A percentile compares a stretch with the other conserved stretches of the same genome.
Conservation (phyloP, 2,888 invertebrate species). For the Brenthis daphne region DNA sequence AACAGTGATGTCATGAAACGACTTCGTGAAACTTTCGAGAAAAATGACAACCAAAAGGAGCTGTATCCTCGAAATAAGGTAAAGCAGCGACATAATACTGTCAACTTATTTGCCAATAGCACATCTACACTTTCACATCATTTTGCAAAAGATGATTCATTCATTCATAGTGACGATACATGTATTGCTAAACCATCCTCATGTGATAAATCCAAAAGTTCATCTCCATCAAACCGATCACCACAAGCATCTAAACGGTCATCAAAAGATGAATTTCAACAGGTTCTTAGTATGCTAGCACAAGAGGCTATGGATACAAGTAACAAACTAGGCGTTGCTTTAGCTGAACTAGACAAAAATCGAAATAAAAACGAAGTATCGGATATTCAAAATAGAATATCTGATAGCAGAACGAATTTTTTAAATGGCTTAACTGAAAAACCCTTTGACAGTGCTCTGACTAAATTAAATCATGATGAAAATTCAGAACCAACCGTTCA, state of each 20-base stretch:
- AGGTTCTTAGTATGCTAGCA: slow-evolving; percentile 87
- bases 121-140: slow-evolving; percentile 70
- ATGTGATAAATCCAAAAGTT: slow-evolving; percentile 79
- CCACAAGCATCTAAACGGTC: slow-evolving; percentile 75
- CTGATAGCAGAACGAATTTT: slow-evolving; percentile 76
- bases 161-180: slow-evolving; percentile 75
- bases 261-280: slow-evolving; percentile 84
- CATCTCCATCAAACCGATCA: slow-evolving; percentile 82
- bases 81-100: slow-evolving; percentile 79
- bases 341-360: slow-evolving; percentile 82
- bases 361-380: slow-evolving; percentile 67
- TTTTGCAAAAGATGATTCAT: slow-evolving; percentile 80
- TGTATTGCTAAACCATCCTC: slow-evolving; percentile 76
- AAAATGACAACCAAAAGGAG: slow-evolving; percentile 68
- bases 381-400: slow-evolving; percentile 75
- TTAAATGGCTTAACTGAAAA: slow-evolving; percentile 72
- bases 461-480: slow-evolving; percentile 56
- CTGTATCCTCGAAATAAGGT: slow-evolving; percentile 76
- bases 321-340: slow-evolving; percentile 85
- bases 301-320: slow-evolving; percentile 89
- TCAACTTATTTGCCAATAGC: slow-evolving; percentile 77
- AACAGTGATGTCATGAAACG: slow-evolving; percentile 82
- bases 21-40: slow-evolving; percentile 72
- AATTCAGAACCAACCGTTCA: not conserved
- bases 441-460: slow-evolving; percentile 50